Evolutionary conservation across 1,140 invertebrate genomes (phyloP).

Genomic region (Globodera ellingtonae): DNA sequence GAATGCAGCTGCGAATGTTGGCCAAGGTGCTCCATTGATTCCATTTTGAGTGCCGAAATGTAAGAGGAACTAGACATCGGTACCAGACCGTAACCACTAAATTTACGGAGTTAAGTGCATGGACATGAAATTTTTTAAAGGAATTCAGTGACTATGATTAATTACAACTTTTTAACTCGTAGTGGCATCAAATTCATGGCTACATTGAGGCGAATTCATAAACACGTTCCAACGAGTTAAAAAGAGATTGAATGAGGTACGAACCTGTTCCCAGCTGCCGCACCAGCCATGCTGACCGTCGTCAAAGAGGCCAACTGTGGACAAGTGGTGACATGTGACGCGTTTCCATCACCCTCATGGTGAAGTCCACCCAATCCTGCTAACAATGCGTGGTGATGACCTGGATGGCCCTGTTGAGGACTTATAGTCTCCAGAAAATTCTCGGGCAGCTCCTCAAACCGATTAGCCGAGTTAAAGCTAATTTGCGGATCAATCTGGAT

Average conservation of each 20-base stretch:
- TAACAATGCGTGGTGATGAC: conserved; percentile 11
- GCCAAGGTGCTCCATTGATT: conserved; percentile 33
- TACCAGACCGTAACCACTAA: conserved; percentile 38
- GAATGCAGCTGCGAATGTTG: conserved; percentile 34
- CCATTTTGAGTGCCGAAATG: conserved; percentile 41
- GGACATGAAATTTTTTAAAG: too few relatives aligned
- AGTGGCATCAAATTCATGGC: too few relatives aligned
- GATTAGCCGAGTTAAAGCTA: conserved; percentile 42
- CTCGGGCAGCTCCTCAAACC: conserved; percentile 63
- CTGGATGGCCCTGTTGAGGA: conserved; percentile 53
- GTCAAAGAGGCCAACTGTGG: conserved; percentile 42
- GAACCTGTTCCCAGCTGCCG: conserved; percentile 9
- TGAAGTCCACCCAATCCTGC: conserved; percentile 13
- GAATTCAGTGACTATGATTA: too few relatives aligned
- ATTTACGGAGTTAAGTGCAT: conserved; percentile 16
- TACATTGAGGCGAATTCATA: too few relatives aligned
- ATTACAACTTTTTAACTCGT: too few relatives aligned
- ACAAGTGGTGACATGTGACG: background rate
- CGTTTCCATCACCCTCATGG: conserved; percentile 12
- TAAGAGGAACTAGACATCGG: conserved; percentile 40
- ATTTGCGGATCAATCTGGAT: conserved; percentile 61
- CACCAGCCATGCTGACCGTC: conserved; percentile 36
- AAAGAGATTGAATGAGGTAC: background rate
- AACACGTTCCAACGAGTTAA: too few relatives aligned
- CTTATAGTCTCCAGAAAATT: conserved; percentile 63